Evolutionary conservation across 2,888 invertebrate species (phyloP), one percentile per base, ranked within the genome.

Genomic region (Lasioglossum lativentre): DNA sequence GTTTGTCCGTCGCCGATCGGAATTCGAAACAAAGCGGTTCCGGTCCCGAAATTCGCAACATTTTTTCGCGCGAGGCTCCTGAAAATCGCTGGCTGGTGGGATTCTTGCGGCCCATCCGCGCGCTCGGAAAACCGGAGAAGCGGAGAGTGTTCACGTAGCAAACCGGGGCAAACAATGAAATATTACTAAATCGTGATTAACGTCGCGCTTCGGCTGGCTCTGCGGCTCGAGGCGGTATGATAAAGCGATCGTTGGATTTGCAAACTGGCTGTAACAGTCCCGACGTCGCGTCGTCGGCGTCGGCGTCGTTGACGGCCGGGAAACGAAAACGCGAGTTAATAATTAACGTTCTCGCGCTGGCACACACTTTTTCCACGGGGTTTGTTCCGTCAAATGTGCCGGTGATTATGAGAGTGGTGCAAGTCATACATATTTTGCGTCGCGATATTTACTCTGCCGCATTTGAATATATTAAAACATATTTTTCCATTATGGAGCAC

Each of bases 181-280:
- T 66, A 74, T 71, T 71, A 59, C 74, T 42, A 82, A 84, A 84
- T 74, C 77, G 82, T 40, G 68, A 70, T 76, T 66, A 56, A 27
- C 56, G 30, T 52, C 23, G 72, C 40, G 42, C 23, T 30, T 63
- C 30, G 63, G 30, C 27, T 16, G 30, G 27, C 30, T 27, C 2
- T 30, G 30, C 30, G 30, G 63, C 30, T 6, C 63, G 19, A n/a
- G 38, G 3, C 10, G 10, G 5, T 8, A 74, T 23, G 78, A 45
- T 70, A 71, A 63, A 73, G 16, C 38, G 75, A 78, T 78, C 34
- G 52, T 27, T 40, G 75, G 30, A 12, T 42, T 71, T 78, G 47
- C 52, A 10, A 45, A 59, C 30, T 16, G 5, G 10, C 52, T n/a
- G 52, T 52, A 52, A 3, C 23, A 52, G 6, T 23, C 8, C 16